phyloP scores from a whole-genome alignment of 2,797 vertebrate species.

The Cuniculus paca region DNA sequence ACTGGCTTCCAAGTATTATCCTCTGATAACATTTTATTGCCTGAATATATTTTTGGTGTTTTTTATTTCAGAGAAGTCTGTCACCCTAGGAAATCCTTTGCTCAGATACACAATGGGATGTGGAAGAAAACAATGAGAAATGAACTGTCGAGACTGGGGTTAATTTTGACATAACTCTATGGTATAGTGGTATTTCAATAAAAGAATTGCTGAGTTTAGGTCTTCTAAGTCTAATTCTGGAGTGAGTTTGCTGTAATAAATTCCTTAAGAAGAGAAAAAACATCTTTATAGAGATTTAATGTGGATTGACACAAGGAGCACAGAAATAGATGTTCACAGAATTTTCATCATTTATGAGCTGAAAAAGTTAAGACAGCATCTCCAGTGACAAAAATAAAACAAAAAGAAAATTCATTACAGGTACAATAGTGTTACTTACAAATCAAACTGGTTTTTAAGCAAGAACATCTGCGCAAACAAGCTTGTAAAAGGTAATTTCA shows the following conservation, averaged over 20 bases:
- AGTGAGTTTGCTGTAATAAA: conserved; percentile 44
- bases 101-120: not conserved
- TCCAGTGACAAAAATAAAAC: conserved; percentile 66
- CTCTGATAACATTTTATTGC: not conserved
- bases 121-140: conserved; percentile 16
- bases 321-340: conserved; percentile 59
- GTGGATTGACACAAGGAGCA: conserved; percentile 16
- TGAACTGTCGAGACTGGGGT: not conserved
- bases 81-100: not conserved
- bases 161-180: conserved; percentile 52
- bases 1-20: not conserved
- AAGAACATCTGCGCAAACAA: conserved; percentile 80
- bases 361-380: conserved; percentile 14
- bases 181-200: conserved; percentile 61
- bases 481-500: conserved; percentile 70
- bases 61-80: conserved; percentile 26
- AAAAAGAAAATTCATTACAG: conserved; percentile 69
- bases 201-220: conserved; percentile 73
- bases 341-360: conserved; percentile 22
- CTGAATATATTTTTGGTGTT: conserved; percentile 35
- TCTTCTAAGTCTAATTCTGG: conserved; percentile 61
- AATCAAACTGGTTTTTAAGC: conserved; percentile 76
- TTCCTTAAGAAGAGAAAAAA: conserved; percentile 51
- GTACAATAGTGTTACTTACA: conserved; percentile 70
- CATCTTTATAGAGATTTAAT: conserved; percentile 48